Base-by-base conservation (phyloP, 2,113 vertebrate genomes). In the Chelonoidis abingdonii region DNA sequence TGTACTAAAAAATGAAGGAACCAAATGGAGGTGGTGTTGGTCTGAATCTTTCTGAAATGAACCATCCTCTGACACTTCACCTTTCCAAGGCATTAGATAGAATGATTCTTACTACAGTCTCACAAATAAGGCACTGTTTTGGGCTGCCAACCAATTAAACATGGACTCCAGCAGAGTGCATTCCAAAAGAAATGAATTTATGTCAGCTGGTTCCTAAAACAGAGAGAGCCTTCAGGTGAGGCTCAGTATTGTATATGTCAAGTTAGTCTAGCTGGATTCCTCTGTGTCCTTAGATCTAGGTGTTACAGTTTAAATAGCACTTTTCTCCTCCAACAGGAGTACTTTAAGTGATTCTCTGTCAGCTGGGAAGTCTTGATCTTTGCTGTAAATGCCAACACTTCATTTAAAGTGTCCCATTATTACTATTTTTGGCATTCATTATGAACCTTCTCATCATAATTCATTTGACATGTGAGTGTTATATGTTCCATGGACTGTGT, bases 381-480 rank as follows among this genome's bases (percentile, higher is more conserved):
- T 85, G 24, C 80, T 38, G 87, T 65, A 89, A 94, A n/a, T 88
- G 83, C 41, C 83, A 3, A 16, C 62, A 57, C 90, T 84, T 91
- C 84, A 86, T 80, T 93, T 87, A 84, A 72, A 80, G 41, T 80
- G 87, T 75, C 65, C 80, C 80, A 93, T 83, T 91, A 52, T 52
- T 91, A 84, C 91, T 85, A 53, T 87, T 38, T 62, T 83, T 4
- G 17, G 79, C 88, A 65, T 52, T 75, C 95, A 1, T 31, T 44
- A 49, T 59, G 62, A 80, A 80, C 25, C 14, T 5, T 25, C 56
- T 81, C 89, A 76, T 85, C 86, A 91, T 87, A 83, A 93, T 89
- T 96, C 49, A 54, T 92, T 54, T 83, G 88, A 3, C 22, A 94
- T 49, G 25, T 44, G 92, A 95, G 78, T 90, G 56, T 72, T 94